Percentiles rank a stretch among this genome's conserved stretches.
Evolutionary conservation across 2,113 vertebrate species (phyloP).

Genomic region (Cynopterus brachyotis): DNA sequence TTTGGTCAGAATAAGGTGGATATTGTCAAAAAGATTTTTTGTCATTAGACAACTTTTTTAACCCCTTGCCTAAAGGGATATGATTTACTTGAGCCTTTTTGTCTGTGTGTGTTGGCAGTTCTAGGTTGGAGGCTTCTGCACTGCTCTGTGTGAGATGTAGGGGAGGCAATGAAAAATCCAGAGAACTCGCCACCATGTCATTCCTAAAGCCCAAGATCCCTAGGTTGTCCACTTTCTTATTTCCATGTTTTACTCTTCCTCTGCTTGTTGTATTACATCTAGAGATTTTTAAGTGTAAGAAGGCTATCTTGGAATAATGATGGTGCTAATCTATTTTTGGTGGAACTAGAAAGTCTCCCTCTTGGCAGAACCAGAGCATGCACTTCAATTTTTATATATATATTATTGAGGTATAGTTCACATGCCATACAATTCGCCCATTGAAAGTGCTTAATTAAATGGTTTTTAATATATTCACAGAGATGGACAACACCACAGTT

Average conservation of each 20-base stretch:
- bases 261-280: neutral
- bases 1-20: neutral
- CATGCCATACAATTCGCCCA: neutral
- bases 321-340: neutral
- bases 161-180: neutral
- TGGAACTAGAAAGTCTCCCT: neutral
- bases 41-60: neutral
- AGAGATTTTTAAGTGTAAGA: neutral
- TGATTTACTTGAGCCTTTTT: neutral
- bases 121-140: neutral
- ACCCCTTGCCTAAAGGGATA: neutral
- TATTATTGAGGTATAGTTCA: neutral
- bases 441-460: neutral
- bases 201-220: neutral
- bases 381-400: neutral
- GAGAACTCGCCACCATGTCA: neutral
- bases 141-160: neutral
- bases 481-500: neutral
- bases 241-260: neutral
- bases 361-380: neutral
- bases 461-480: neutral
- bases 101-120: neutral
- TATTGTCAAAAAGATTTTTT: neutral
- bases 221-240: neutral
- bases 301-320: neutral